Evolutionary conservation across 2,888 invertebrate genomes (phyloP), one percentile per base, ranked within the genome.

Genomic region (Chirona hameri): DNA sequence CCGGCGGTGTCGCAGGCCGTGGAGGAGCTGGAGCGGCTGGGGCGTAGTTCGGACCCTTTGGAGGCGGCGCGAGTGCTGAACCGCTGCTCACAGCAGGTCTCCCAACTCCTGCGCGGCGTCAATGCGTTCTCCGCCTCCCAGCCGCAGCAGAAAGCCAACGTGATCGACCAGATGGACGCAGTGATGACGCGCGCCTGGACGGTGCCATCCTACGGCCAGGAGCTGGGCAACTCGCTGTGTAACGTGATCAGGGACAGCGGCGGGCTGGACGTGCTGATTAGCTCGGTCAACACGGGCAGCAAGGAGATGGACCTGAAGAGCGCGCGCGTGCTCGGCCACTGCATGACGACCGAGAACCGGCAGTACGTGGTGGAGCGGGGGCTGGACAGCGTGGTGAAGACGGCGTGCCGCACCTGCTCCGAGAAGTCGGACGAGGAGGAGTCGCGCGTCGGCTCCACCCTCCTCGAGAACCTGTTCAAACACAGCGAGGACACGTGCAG

Each of bases 401-500:
- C 96, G 46, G 97, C 97, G 15, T 95, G 95, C 86, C 92, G 93
- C 46, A 95, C 95, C 87, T 95, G 94, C 60, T 94, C 84, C 57
- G 83, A 84, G 48, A 80, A 83, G 5, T 84, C 86, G 81, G 86
- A 86, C 82, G 85, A 86, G n/a, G 86, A 87, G 39, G 86, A 96
- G 88, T 93, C 95, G 18, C 91, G 96, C 86, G 94, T 96, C 29
- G 96, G 97, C 79, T 97, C 96, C 1, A 97, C 97, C 46, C 95
- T 97, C 85, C 89, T 97, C 86, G 95, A 96, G 87, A 95, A 97
- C 88, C 90, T 99, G 85, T 98, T 99, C 89, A 98, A 98, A 89
- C 97, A 98, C 88, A 97, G 96, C 86, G 98, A 98, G 89, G 94
- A 94, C 84, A 98, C 98, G 0, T 98, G 98, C 88, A 94, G 95